Conservation (phyloP, 2,888 invertebrate genomes). For the Pinctada fucata region DNA sequence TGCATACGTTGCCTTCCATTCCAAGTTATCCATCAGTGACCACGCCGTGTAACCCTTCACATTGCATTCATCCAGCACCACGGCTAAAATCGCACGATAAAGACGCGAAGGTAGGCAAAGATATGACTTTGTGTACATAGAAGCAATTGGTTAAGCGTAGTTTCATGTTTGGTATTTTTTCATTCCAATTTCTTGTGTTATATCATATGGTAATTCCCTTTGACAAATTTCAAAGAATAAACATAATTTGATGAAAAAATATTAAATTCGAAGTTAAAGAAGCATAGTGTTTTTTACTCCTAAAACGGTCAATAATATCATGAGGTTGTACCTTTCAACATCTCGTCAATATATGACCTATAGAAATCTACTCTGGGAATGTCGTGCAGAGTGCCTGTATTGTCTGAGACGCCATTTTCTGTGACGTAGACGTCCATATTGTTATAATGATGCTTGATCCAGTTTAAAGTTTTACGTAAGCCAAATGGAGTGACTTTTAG, state of each 20-base stretch:
- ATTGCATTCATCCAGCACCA: slow-evolving; percentile 66
- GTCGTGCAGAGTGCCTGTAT: slow-evolving; percentile 65
- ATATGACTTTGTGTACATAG: not conserved
- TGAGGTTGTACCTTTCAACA: slow-evolving; percentile 69
- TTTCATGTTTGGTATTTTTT: too few species aligned
- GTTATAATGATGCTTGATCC: slow-evolving; percentile 65
- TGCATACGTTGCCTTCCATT: slow-evolving; percentile 87
- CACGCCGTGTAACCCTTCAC: slow-evolving; percentile 85
- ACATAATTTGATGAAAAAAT: too few species aligned
- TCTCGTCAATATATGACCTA: slow-evolving; percentile 70
- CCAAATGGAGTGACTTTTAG: slow-evolving; percentile 67
- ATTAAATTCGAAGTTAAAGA: too few species aligned
- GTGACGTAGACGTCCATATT: slow-evolving; percentile 67
- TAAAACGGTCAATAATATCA: too few species aligned
- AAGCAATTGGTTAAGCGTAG: too few species aligned
- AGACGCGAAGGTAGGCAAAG: not conserved
- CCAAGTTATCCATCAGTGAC: slow-evolving; percentile 90
- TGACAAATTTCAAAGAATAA: too few species aligned
- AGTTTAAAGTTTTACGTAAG: slow-evolving; percentile 65
- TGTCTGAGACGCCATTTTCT: slow-evolving; percentile 72
- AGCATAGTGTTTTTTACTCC: too few species aligned
- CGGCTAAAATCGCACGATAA: slow-evolving; percentile 42
- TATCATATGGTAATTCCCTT: too few species aligned
- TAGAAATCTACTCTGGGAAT: slow-evolving; percentile 67
- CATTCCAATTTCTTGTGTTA: too few species aligned